Evolutionary conservation across 2,113 vertebrate genomes (phyloP).

Genomic region (Australoheros scitulus): DNA sequence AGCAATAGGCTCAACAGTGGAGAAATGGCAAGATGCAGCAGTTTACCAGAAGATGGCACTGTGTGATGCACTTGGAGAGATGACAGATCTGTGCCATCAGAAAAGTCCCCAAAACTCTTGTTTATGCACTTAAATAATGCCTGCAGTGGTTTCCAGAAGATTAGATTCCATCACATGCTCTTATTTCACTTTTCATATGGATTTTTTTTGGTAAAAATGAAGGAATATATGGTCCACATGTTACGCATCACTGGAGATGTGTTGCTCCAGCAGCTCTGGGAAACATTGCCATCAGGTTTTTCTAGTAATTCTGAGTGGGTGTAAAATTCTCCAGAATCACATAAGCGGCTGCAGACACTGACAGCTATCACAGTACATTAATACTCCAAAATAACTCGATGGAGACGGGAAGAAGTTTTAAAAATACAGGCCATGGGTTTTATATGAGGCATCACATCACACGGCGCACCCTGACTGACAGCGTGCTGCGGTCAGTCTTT

Average conservation of each 20-base stretch:
- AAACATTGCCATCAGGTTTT: not conserved
- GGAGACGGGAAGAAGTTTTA: not conserved
- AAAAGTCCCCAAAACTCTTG: not conserved
- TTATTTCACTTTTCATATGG: not conserved
- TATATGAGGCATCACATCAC: not conserved
- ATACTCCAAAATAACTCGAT: not conserved
- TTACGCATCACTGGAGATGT: not conserved
- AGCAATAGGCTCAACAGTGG: accelerated
- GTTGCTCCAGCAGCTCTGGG: not conserved
- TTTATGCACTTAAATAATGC: not conserved
- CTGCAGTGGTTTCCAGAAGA: not conserved
- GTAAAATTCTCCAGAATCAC: not conserved
- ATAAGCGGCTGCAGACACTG: conserved; percentile 22
- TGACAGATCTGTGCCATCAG: not conserved
- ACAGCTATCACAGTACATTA: not conserved
- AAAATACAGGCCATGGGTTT: not conserved
- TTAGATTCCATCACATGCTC: not conserved
- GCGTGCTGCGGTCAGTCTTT: conserved; percentile 19
- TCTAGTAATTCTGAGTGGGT: conserved; percentile 8
- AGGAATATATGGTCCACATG: not conserved
- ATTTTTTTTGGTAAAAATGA: not conserved
- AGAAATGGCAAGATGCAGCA: not conserved
- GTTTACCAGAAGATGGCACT: conserved; percentile 65
- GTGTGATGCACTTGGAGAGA: conserved; percentile 31
- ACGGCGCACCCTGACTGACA: conserved; percentile 23